Percentiles rank a stretch among this genome's conserved stretches.
Evolutionary conservation across 92 coral and sea anemone species (phyloP).

Genomic region (Virgularia gustaviana): DNA sequence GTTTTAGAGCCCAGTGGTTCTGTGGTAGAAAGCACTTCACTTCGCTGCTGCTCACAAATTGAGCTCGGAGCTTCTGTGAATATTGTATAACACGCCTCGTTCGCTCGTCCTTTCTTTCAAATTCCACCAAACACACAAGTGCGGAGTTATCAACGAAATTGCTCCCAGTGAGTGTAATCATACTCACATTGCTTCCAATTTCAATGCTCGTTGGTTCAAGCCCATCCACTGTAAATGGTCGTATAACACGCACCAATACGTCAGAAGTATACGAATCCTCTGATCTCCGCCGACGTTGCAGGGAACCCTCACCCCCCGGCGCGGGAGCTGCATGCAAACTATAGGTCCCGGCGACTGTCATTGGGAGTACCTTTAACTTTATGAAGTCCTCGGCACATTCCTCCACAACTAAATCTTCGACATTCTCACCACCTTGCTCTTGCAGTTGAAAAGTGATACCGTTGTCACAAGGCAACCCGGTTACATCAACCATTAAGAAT

Average conservation of each 20-base stretch:
- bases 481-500: neutral
- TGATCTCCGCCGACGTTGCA: neutral
- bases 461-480: neutral
- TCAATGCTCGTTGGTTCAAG: constrained; percentile 9
- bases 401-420: too few species aligned
- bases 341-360: neutral
- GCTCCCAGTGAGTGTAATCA: constrained; percentile 10
- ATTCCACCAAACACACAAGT: neutral
- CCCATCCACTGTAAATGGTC: neutral
- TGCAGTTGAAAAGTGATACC: neutral
- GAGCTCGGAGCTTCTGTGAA: neutral
- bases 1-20: too few species aligned
- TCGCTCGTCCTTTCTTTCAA: neutral
- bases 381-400: too few species aligned
- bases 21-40: too few species aligned
- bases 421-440: too few species aligned
- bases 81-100: neutral
- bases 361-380: neutral
- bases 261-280: neutral
- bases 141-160: neutral
- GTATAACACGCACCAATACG: neutral
- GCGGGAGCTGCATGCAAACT: neutral
- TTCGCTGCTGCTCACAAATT: neutral
- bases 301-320: neutral
- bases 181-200: neutral